Percentiles rank a stretch among this genome's conserved stretches.
Evolutionary conservation across 2,797 vertebrate genomes (phyloP).

Genomic region (Acestrorhynchus altus): DNA sequence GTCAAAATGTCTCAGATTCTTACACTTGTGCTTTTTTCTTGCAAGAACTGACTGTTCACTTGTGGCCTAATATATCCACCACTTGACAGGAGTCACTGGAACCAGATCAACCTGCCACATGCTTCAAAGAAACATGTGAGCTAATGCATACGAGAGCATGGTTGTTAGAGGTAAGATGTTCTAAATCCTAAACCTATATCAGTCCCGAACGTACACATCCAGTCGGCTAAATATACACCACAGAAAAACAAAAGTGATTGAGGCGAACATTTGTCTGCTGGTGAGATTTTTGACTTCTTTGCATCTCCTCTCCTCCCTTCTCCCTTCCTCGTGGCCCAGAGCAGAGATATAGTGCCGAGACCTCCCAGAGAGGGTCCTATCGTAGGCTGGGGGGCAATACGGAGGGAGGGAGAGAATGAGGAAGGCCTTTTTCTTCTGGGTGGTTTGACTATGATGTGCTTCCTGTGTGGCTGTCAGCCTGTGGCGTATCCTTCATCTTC

Average conservation of each 20-base stretch:
- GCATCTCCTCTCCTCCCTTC: slow-evolving; percentile 40
- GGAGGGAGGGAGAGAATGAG: slow-evolving; percentile 48
- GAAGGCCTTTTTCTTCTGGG: slow-evolving; percentile 66
- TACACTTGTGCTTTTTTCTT: too few species aligned
- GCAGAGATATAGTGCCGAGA: slow-evolving; percentile 55
- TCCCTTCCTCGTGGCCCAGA: slow-evolving; percentile 50
- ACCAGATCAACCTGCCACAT: too few species aligned
- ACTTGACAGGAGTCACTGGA: too few species aligned
- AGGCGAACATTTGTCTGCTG: slow-evolving; percentile 40
- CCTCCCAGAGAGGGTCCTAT: slow-evolving; percentile 57
- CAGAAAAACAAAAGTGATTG: slow-evolving; percentile 31
- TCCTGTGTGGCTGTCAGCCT: slow-evolving; percentile 81
- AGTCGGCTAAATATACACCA: slow-evolving; percentile 44
- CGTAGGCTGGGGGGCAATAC: slow-evolving; percentile 55
- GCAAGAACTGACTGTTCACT: too few species aligned
- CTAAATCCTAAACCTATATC: slow-evolving; percentile 5
- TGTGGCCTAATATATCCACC: too few species aligned
- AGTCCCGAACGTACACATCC: not conserved
- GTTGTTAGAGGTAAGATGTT: not conserved
- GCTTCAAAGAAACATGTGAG: not conserved
- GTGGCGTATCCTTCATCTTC: slow-evolving; percentile 76
- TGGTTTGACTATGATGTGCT: slow-evolving; percentile 78
- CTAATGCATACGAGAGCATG: too few species aligned
- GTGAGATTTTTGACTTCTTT: slow-evolving; percentile 55
- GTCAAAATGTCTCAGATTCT: too few species aligned